Base-by-base conservation (phyloP, 2,113 vertebrate species). In the Thomomys bottae region DNA sequence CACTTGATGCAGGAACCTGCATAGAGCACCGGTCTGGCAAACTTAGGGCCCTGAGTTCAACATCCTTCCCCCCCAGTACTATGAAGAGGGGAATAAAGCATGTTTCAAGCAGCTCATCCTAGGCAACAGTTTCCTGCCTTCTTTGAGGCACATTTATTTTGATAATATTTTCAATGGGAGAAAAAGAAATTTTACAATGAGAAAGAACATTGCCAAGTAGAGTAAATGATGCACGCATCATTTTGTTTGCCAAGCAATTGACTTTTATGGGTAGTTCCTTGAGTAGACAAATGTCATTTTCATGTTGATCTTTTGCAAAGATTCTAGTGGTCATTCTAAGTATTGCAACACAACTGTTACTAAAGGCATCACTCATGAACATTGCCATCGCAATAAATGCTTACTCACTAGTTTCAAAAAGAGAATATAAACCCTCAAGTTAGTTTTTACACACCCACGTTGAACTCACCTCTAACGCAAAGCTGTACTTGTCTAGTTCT, bases 401-500 rank as follows among this genome's bases (percentile, higher is more conserved):
- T 18, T 45, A 26, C 54, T 93, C 63, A 82, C 30, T 91, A 15
- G 28, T 90, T 70, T 93, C 88, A 68, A 64, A 61, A 82, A 18
- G 18, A 57, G 18, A 68, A 42, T 20, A 45, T 32, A 32, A 38
- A 86, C 77, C 84, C 79, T 84, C 72, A 67, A 92, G 63, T 42
- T 34, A n/a, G 70, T 83, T 90, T 87, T 49, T 18, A 68, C 21
- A 83, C 10, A 7, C 10, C 36, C 67, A 88, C 23, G 75, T 91
- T 28, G 75, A 93, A 20, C 75, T 95, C 97, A 98, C 98, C 98
- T 98, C 98, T 80, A 98, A 91, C 36, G 97, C 97, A 86, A 96
- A 97, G 81, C 79, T 75, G 81, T 97, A 95, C 45, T 98, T 97
- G 36, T 92, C 91, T 40, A 97, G 94, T 76, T 98, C 97, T 83